Percentiles rank a stretch among this genome's conserved stretches.
Evolutionary conservation across 2,113 vertebrate species (phyloP).

Genomic region (Jaculus jaculus): DNA sequence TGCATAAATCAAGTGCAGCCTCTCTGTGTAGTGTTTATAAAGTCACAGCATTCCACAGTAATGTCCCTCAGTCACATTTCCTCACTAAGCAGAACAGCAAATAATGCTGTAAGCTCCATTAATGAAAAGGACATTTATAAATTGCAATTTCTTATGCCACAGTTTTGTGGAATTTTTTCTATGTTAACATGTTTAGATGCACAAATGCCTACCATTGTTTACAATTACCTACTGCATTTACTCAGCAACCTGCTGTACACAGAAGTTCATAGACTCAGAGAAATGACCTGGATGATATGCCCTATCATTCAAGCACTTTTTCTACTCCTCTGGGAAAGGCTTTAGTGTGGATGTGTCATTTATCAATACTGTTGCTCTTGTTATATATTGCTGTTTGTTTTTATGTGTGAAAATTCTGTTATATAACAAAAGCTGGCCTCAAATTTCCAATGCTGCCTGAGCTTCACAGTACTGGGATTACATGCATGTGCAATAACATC

Average conservation of each 20-base stretch:
- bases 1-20: not conserved
- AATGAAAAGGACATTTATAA: not conserved
- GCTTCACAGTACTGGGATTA: not conserved
- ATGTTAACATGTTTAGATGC: not conserved
- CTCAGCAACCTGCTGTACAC: not conserved
- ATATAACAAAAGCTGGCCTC: not conserved
- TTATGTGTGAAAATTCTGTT: not conserved
- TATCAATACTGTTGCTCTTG: too few species aligned
- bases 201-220: not conserved
- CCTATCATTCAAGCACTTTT: too few species aligned
- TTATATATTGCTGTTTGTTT: not conserved
- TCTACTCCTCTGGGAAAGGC: too few species aligned
- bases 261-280: not conserved
- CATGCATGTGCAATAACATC: not conserved
- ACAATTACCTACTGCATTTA: not conserved
- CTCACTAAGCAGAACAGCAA: not conserved
- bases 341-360: too few species aligned
- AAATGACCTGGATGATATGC: not conserved
- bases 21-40: not conserved
- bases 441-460: not conserved
- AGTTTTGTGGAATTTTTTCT: not conserved
- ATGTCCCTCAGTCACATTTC: fast-evolving
- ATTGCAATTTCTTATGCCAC: not conserved
- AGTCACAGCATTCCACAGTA: not conserved
- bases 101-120: not conserved